A percentile compares a stretch with the other conserved stretches of the same genome.
Evolutionary conservation across 2,888 invertebrate species (phyloP).

Genomic region (Drosophila putrida): DNA sequence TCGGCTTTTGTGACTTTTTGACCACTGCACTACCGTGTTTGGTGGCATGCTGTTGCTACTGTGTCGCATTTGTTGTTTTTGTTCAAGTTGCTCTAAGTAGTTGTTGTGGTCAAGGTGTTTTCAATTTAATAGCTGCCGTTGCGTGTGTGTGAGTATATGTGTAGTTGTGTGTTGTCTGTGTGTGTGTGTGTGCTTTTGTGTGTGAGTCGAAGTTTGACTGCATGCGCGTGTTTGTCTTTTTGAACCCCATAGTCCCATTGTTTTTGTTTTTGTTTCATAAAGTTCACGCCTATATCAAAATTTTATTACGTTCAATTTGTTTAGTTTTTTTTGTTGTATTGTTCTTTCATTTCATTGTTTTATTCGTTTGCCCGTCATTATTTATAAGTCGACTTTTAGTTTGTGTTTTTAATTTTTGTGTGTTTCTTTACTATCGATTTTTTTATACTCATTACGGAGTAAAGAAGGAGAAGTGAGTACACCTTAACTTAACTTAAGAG

Average conservation of each 20-base stretch:
- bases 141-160: slow-evolving; percentile 32
- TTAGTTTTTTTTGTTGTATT: slow-evolving; percentile 20
- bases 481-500: neutral
- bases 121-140: slow-evolving; percentile 66
- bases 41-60: slow-evolving; percentile 27
- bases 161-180: slow-evolving; percentile 29
- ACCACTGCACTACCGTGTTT: slow-evolving; percentile 53
- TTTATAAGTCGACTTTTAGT: slow-evolving; percentile 65
- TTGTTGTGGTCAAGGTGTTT: slow-evolving; percentile 66
- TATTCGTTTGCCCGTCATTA: slow-evolving; percentile 52
- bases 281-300: slow-evolving; percentile 80
- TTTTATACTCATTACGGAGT: slow-evolving; percentile 54
- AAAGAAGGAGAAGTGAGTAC: neutral
- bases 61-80: slow-evolving; percentile 6
- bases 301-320: slow-evolving; percentile 57
- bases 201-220: slow-evolving; percentile 43
- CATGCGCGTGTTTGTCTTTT: slow-evolving; percentile 77
- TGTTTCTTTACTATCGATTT: slow-evolving; percentile 78
- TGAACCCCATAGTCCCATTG: slow-evolving; percentile 23
- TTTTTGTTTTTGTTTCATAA: slow-evolving; percentile 55
- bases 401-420: slow-evolving; percentile 61
- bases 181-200: slow-evolving; percentile 25
- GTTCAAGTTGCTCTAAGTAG: slow-evolving; percentile 17
- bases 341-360: slow-evolving; percentile 19
- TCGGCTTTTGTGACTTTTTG: slow-evolving; percentile 72